Evolutionary conservation across 2,888 invertebrate species (phyloP).

Genomic region (Dendrolimus pini): DNA sequence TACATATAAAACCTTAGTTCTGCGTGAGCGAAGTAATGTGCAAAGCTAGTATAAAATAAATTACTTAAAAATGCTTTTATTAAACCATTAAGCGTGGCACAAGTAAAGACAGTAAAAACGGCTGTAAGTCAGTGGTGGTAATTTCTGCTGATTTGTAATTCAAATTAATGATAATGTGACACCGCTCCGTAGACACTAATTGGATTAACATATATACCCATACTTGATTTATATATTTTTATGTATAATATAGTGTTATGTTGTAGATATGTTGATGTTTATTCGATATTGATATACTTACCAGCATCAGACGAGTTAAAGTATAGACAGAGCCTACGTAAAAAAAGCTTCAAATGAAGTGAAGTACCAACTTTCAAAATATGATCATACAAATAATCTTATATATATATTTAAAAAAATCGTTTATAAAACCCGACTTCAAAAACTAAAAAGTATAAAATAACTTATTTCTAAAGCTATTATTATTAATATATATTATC

Average conservation of each 20-base stretch:
- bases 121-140: slow-evolving; percentile 36
- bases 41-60: too few species aligned
- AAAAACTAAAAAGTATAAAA: too few species aligned
- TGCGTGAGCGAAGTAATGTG: too few species aligned
- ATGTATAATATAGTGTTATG: slow-evolving; percentile 3
- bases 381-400: too few species aligned
- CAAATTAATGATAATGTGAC: slow-evolving; percentile 66
- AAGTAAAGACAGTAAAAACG: not conserved
- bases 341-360: not conserved
- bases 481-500: too few species aligned
- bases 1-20: too few species aligned
- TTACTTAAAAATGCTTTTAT: too few species aligned
- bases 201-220: slow-evolving; percentile 49
- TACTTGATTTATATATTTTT: slow-evolving; percentile 11
- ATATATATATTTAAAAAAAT: too few species aligned
- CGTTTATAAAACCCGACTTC: too few species aligned
- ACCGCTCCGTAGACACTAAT: slow-evolving; percentile 48
- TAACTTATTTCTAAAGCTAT: too few species aligned
- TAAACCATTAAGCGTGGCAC: too few species aligned
- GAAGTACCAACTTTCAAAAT: not conserved
- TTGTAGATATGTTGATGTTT: slow-evolving; percentile 5
- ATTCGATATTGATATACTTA: too few species aligned
- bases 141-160: slow-evolving; percentile 60
- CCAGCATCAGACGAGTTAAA: not conserved
- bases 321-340: not conserved